Evolutionary conservation across 2,113 vertebrate genomes (phyloP), one percentile per base, ranked within the genome.

Genomic region (Gila orcuttii): DNA sequence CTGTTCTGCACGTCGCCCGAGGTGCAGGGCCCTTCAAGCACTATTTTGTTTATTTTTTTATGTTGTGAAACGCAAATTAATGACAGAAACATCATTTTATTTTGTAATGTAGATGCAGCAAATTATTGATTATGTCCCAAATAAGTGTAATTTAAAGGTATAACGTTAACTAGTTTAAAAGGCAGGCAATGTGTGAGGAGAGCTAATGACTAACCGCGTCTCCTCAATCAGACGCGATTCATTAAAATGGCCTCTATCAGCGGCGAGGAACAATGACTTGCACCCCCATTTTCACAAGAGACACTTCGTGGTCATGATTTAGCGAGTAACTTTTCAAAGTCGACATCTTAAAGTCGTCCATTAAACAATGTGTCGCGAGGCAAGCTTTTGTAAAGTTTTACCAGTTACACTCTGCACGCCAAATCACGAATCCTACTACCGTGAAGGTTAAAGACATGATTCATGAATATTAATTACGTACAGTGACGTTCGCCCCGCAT

Each of bases 31-130:
- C 82, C 50, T 82, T 90, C 91, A 87, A 86, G 86, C 90, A 89
- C 89, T 90, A 89, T 33, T 4, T 42, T 39, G 42, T 45, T 45
- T 45, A 10, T 3, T 90, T 93, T 94, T 93, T 93, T 93, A 95
- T 95, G 95, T 95, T 95, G 94, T 95, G 90, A 91, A 94, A 89
- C 79, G 91, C 89, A 89, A 94, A 89, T 82, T 90, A 89, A 94
- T 95, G 94, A 96, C 94, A 96, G 94, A 95, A 95, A 95, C 91
- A 92, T 84, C 88, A 93, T 90, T 91, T 95, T 64, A 95, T 93
- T 95, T 94, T 42, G 13, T 6, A 69, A 13, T 1, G 23, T 62
- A 39, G 9, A 36, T 33, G 50, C 28, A 23, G 10, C 5, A 36
- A 13, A 62, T 25, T 1, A 25, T n/a, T 62, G 12, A 42, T 17